Evolutionary conservation across 2,113 vertebrate species (phyloP), one percentile per base, ranked within the genome.

Genomic region (Megaleporinus macrocephalus): DNA sequence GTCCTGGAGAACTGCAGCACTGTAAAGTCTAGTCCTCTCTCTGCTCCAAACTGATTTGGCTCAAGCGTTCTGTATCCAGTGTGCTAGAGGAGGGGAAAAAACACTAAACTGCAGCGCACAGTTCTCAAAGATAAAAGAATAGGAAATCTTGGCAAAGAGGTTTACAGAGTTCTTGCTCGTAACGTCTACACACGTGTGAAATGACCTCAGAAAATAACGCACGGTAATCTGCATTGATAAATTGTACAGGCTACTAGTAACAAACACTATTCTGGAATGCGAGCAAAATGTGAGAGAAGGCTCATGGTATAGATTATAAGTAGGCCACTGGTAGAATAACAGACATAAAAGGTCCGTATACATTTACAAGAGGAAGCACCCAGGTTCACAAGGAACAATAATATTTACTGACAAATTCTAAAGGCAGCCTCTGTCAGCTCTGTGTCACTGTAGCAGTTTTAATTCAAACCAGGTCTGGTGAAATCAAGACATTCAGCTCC

Each of bases 351-450:
- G 93, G 95, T 97, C 95, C 95, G 95, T 82, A 93, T 87, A 91
- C 83, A 94, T 89, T 94, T 95, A 97, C 96, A 96, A 95, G 90
- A 96, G 94, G 95, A 96, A 96, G 95, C 95, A 97, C 95, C 95
- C 95, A 94, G 96, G 96, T 94, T 96, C 93, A 94, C 94, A 94
- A 80, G 95, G 93, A 90, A 93, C 96, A 95, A 95, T 95, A 95
- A 84, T 95, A 95, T 95, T 94, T 95, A 96, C 95, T 96, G 95
- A 96, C 92, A 93, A 95, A 95, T 95, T 95, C 95, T 96, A 95
- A 94, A 96, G 94, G 92, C 94, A 97, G 96, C 95, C 93, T 96
- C 95, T 96, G 94, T 96, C 96, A 95, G 96, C 94, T 76, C 47
- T 70, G 41, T 44, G 41, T 44, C 94, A 95, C 93, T 96, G 94